Evolutionary conservation across 2,113 vertebrate species (phyloP), one percentile per base, ranked within the genome.

Genomic region (Datnioides undecimradiatus): DNA sequence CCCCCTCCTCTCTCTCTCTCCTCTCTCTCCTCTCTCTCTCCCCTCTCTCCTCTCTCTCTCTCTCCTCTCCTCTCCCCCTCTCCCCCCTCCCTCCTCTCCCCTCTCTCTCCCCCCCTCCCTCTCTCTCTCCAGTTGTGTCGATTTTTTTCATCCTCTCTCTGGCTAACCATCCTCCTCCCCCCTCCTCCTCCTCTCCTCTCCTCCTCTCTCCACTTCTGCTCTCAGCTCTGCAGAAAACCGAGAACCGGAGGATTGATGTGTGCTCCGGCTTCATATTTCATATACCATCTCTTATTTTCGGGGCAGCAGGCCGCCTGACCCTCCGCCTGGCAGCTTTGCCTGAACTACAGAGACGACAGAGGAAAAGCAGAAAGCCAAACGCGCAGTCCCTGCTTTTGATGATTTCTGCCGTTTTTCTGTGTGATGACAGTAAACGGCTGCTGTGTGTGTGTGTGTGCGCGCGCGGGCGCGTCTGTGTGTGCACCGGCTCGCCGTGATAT

Each of bases 401-500:
- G 29, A 68, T 79, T 60, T 71, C 46, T 73, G 72, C 38, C 49
- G 29, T 33, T 79, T 81, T 88, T 80, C n/a, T 13, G 46, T 65
- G 91, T 87, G 88, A 90, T 93, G 92, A 92, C 91, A 88, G 77
- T 85, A n/a, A 33, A 94, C 94, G 95, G 94, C 94, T 93, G 94
- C 94, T 93, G 88, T 91, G 95, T 90, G 92, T 93, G 91, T 93
- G 91, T 93, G 93, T 43, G 63, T 48, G 69, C 80, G 51, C 91
- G 86, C 95, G 93, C 90, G n/a, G n/a, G n/a, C n/a, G n/a, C n/a
- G n/a, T n/a, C n/a, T n/a, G n/a, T n/a, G n/a, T 93, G 94, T 91
- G 95, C 93, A 93, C 93, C 93, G 94, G 48, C 6, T 72, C 91
- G 94, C 94, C 95, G 96, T 95, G 94, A 94, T 90, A 92, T 85